These are phyloP conservation scores for Phylloscopus trochiloides DNA, from an alignment of 2,113 vertebrate species.

Conservation along the genomic window DNA sequence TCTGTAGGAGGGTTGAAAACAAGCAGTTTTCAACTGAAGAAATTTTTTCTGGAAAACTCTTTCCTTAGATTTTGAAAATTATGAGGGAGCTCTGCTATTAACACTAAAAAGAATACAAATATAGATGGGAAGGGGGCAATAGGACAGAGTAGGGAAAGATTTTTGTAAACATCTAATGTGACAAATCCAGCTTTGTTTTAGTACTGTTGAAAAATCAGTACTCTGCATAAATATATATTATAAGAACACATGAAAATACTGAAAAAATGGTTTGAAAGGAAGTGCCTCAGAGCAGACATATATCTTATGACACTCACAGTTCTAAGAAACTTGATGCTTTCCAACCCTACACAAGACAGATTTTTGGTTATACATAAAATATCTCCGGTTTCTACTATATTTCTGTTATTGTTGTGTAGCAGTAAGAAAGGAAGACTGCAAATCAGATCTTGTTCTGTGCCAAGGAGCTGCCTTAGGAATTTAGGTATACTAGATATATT, in stretches of 20 bases:
- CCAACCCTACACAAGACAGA: not conserved
- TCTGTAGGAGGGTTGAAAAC: not conserved
- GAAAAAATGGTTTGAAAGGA: not conserved
- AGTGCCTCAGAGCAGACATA: not conserved
- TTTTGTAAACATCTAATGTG: not conserved
- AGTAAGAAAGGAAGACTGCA: not conserved
- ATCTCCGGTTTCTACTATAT: not conserved
- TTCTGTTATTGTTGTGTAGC: not conserved
- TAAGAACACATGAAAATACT: not conserved
- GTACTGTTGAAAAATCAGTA: not conserved
- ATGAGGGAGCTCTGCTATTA: not conserved
- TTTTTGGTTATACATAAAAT: conserved; percentile 1
- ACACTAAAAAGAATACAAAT: not conserved
- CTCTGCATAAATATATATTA: not conserved
- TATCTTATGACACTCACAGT: not conserved
- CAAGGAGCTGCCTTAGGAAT: not conserved
- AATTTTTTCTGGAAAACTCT: not conserved
- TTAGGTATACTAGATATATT: not conserved
- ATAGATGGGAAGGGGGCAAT: fast-evolving
- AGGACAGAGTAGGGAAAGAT: not conserved
- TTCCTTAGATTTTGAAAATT: conserved; percentile 1
- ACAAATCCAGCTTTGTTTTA: not conserved
- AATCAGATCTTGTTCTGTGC: not conserved
- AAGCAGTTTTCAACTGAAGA: not conserved
- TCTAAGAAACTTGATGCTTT: not conserved